Conservation (phyloP, 2,113 vertebrate species). For the Oenanthe oenanthe region DNA sequence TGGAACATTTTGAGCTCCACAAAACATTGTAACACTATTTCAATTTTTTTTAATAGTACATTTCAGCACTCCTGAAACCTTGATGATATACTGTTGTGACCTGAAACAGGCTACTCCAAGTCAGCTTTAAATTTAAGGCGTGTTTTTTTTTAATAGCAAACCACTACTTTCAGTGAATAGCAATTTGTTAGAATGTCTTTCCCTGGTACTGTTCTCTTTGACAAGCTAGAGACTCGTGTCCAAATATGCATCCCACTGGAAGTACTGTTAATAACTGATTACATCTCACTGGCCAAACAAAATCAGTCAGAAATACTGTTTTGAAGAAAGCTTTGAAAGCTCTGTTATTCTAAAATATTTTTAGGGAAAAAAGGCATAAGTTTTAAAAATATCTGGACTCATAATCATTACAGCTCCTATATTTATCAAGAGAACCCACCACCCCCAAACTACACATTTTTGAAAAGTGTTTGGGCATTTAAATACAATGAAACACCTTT, state of each 20-base stretch:
- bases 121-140: neutral
- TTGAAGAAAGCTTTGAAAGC: neutral
- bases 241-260: neutral
- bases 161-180: neutral
- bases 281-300: neutral
- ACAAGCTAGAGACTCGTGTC: neutral
- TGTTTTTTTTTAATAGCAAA: neutral
- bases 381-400: neutral
- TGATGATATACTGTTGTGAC: neutral
- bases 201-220: neutral
- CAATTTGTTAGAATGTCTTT: neutral
- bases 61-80: neutral
- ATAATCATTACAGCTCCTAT: neutral
- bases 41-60: neutral
- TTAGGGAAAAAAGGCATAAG: neutral
- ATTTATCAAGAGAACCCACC: neutral
- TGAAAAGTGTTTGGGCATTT: neutral
- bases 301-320: neutral
- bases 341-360: neutral
- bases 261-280: neutral
- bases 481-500: neutral
- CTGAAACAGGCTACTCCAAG: neutral
- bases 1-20: neutral
- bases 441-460: neutral
- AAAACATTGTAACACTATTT: neutral